Percentiles rank a stretch among this genome's conserved stretches.
These are phyloP conservation scores for Nematolebias whitei DNA, from an alignment of 2,113 vertebrate genomes.

Conservation along the genomic window DNA sequence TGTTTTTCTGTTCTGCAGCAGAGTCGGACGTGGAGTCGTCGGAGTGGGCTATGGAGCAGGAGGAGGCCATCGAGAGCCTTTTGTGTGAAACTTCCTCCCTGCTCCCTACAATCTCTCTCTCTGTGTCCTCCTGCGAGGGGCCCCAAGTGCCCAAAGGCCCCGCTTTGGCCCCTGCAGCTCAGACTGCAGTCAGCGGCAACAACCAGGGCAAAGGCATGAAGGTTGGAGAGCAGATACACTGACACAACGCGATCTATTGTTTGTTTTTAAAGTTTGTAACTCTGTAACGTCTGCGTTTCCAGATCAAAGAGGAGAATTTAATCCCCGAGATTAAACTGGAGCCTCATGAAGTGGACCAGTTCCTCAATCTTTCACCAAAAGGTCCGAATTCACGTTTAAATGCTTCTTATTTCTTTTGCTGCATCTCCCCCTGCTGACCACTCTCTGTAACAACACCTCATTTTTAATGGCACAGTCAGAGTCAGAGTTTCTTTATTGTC, in stretches of 20 bases:
- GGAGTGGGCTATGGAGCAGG: constrained; percentile 88
- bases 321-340: constrained; percentile 95
- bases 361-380: constrained; percentile 94
- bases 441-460: not conserved
- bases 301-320: constrained; percentile 87
- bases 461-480: too few relatives aligned
- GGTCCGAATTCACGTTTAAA: constrained; percentile 57
- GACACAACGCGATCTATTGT: not conserved
- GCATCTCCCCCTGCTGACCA: constrained; percentile 53
- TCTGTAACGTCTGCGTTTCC: not conserved
- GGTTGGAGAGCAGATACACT: constrained; percentile 37
- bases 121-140: constrained; percentile 66
- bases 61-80: constrained; percentile 83
- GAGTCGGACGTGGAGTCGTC: constrained; percentile 84
- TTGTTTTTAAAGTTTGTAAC: not conserved
- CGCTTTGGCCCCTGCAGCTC: constrained; percentile 44
- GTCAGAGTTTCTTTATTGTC: too few relatives aligned
- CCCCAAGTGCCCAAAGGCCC: constrained; percentile 55
- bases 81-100: constrained; percentile 84
- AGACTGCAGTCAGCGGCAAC: constrained; percentile 21
- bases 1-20: constrained; percentile 64
- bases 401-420: not conserved
- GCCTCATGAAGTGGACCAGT: constrained; percentile 98
- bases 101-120: constrained; percentile 86
- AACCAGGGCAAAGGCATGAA: constrained; percentile 62